Conservation (phyloP, 1,140 invertebrate species). For the Condylostylus longicornis region DNA sequence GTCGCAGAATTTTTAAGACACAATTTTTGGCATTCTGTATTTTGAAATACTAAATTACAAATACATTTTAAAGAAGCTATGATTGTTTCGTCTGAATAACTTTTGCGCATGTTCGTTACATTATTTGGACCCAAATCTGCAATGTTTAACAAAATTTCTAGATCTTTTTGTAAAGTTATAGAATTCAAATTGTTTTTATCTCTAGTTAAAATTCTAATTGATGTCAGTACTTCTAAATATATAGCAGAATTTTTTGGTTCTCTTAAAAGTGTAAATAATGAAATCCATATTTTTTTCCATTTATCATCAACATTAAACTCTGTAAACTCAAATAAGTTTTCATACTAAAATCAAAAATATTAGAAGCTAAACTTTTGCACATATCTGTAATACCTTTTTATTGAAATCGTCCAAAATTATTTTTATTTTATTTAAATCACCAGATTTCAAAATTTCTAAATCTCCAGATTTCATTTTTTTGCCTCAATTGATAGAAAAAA, state of each 20-base stretch:
- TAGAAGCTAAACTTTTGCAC: conserved; percentile 1
- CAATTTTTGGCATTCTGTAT: conserved; percentile 46
- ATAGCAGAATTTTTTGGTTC: conserved; percentile 26
- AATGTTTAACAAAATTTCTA: conserved; percentile 46
- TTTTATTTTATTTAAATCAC: conserved; percentile 16
- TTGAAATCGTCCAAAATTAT: conserved; percentile 22
- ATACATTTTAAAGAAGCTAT: conserved; percentile 75
- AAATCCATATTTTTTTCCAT: conserved; percentile 37
- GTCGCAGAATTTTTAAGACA: conserved; percentile 57
- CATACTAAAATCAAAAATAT: conserved; percentile 30
- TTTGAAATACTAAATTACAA: conserved; percentile 80
- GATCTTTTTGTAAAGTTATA: conserved; percentile 48
- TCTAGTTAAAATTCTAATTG: conserved; percentile 47
- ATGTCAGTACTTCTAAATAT: conserved; percentile 35
- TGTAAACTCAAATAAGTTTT: conserved; percentile 34
- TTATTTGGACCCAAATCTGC: conserved; percentile 31
- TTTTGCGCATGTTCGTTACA: conserved; percentile 14
- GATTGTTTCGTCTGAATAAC: conserved; percentile 31
- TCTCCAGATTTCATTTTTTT: conserved; percentile 22
- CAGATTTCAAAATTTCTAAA: conserved; percentile 19
- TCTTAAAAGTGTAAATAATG: conserved; percentile 35
- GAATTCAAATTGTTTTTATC: conserved; percentile 59
- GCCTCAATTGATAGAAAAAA: too few relatives aligned
- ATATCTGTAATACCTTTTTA: conserved; percentile 21
- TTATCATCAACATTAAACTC: conserved; percentile 35